Percentiles rank a stretch among this genome's conserved stretches.
phyloP scores from a whole-genome alignment of 37 sponge, comb jelly and placozoan species.

The Dysidea cf. avara region DNA sequence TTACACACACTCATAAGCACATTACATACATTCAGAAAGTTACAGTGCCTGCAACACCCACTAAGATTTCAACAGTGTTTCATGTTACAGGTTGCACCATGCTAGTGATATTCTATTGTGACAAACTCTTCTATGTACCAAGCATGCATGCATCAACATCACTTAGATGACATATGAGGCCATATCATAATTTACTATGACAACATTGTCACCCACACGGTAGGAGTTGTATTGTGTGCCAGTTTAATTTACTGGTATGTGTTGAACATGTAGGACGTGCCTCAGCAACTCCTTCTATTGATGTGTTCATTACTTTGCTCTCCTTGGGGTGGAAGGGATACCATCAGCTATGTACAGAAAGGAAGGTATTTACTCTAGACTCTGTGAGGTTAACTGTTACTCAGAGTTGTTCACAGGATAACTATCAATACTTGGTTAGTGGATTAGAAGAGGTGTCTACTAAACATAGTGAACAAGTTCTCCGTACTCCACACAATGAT shows the following conservation, averaged over 20 bases:
- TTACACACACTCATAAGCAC: too few species aligned
- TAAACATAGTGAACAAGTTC: conserved; percentile 69
- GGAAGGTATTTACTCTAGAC: conserved; percentile 50
- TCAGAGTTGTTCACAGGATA: conserved; percentile 60
- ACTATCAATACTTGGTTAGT: conserved; percentile 56
- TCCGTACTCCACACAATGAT: conserved; percentile 82
- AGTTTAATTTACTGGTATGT: neutral
- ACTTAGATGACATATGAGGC: too few species aligned
- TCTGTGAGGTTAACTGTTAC: neutral
- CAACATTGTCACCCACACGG: neutral
- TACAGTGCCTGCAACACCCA: too few species aligned
- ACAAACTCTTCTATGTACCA: too few species aligned
- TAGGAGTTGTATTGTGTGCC: neutral
- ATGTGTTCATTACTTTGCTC: conserved; percentile 94
- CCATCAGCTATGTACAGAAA: conserved; percentile 44
- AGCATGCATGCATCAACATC: too few species aligned
- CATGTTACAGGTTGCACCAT: too few species aligned
- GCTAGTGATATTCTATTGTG: too few species aligned
- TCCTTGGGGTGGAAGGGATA: conserved; percentile 84
- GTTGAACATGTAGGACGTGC: conserved; percentile 66
- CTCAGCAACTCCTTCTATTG: conserved; percentile 80
- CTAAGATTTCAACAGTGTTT: too few species aligned
- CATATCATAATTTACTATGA: neutral
- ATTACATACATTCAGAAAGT: too few species aligned
- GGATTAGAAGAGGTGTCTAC: conserved; percentile 58